Base-by-base conservation (phyloP, 2,797 vertebrate genomes). In the Caiman crocodilus region DNA sequence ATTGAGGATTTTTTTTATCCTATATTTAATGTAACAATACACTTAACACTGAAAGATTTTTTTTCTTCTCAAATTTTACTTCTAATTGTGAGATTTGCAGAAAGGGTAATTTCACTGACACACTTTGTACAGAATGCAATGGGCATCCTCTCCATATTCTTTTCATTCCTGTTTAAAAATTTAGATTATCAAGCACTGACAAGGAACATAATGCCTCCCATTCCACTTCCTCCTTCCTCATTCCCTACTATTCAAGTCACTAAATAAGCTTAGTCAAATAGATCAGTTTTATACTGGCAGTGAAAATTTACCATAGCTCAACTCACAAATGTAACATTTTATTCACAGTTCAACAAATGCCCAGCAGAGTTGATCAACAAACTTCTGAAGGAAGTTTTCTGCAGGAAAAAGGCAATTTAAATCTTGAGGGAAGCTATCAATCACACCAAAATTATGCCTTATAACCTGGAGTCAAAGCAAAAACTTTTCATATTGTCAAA, bases 11-110 rank as follows among this genome's bases (percentile, higher is more conserved):
- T 13, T 59, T 79, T 85, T 77, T 88, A 58, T 75, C 71, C 21
- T 90, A 96, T 65, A 82, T 76, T 20, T 63, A 57, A 94, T 96
- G 95, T 69, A 63, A 89, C 95, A 93, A 91, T 87, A 57, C 55
- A 35, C 60, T 87, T 30, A 79, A 69, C 30, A 23, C 20, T 85
- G n/a, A 35, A 15, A 60, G 82, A 69, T 28, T 26, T 30, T 28
- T 26, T 30, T 95, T 57, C 30, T 90, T 95, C 83, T 96, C 87
- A 92, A 95, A 95, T 93, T 87, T 91, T 95, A 83, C 94, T 90
- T 90, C 85, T 75, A 92, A 0, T 63, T 88, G 42, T 83, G 93
- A 91, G 14, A 85, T 79, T 85, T 94, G 82, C 35, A 85, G 15
- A 78, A 74, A 88, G 57, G 65, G 64, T 74, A 85, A 94, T 92